These are phyloP conservation scores for Holothuria glaberrima DNA, from an alignment of 35 echinoderm and acorn worm genomes.

Conservation along the genomic window DNA sequence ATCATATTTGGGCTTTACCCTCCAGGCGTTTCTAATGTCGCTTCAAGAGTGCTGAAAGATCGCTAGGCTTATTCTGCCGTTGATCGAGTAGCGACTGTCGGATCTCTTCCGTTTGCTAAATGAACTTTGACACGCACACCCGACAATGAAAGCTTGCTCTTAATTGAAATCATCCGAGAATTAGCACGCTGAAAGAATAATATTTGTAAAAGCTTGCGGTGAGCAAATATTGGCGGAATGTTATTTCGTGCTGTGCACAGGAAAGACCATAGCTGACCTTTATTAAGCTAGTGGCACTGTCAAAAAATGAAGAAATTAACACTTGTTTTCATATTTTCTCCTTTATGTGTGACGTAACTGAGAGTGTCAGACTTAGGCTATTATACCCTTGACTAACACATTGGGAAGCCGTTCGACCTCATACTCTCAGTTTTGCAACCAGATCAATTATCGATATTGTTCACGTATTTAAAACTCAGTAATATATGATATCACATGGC, in stretches of 20 bases:
- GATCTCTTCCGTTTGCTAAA: slow-evolving; percentile 46
- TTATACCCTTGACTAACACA: too few species aligned
- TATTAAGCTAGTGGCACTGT: not conserved
- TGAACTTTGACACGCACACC: slow-evolving; percentile 56
- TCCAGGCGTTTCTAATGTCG: slow-evolving; percentile 52
- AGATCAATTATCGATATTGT: too few species aligned
- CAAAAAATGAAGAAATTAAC: slow-evolving; percentile 52
- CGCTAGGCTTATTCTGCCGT: not conserved
- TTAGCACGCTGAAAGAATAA: slow-evolving; percentile 62
- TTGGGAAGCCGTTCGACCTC: too few species aligned
- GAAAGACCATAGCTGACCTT: slow-evolving; percentile 23
- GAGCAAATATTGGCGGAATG: slow-evolving; percentile 60
- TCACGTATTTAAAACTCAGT: too few species aligned
- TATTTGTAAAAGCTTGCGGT: slow-evolving; percentile 59
- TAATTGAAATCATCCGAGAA: slow-evolving; percentile 65
- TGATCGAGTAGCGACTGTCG: slow-evolving; percentile 36
- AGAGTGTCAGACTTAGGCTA: too few species aligned
- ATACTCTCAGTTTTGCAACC: too few species aligned
- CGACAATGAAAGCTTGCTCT: slow-evolving; percentile 46
- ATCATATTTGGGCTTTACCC: slow-evolving; percentile 50
- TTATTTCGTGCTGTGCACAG: slow-evolving; percentile 44
- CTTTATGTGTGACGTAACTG: not conserved
- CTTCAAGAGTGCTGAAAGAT: slow-evolving; percentile 34
- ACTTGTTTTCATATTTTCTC: slow-evolving; percentile 24
- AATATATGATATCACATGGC: too few species aligned